Evolutionary conservation across 2,113 vertebrate genomes (phyloP).

Genomic region (Manacus vitellinus): DNA sequence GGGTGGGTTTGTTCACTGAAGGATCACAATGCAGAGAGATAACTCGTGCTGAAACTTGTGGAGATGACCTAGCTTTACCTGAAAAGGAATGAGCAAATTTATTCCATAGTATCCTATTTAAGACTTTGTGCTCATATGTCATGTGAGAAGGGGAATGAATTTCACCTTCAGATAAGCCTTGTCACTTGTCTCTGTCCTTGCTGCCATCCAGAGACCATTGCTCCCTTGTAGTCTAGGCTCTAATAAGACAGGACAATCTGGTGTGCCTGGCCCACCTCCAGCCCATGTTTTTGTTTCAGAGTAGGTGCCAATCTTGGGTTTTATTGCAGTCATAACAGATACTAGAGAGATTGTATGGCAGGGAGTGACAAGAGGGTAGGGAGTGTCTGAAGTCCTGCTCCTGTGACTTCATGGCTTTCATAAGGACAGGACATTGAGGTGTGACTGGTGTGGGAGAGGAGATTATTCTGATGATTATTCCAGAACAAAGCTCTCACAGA

Average conservation of each 20-base stretch:
- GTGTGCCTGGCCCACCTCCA: neutral
- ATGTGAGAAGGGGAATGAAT: neutral
- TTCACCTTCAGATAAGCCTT: neutral
- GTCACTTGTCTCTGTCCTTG: neutral
- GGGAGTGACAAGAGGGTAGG: neutral
- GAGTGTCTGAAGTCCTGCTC: neutral
- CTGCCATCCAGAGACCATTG: neutral
- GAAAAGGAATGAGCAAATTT: neutral
- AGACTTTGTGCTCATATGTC: neutral
- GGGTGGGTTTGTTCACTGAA: neutral
- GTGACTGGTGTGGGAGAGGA: neutral
- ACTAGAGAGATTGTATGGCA: neutral
- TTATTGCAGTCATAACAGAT: neutral
- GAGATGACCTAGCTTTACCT: neutral
- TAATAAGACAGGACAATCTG: neutral
- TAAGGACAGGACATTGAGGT: neutral
- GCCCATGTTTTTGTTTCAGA: neutral
- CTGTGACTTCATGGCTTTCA: fast-evolving
- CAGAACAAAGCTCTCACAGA: neutral
- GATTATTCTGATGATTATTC: neutral
- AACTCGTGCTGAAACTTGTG: neutral
- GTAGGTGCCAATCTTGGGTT: neutral
- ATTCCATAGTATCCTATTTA: neutral
- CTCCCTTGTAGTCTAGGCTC: neutral
- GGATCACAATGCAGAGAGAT: neutral